Evolutionary conservation across 35 echinoderm and acorn worm genomes (phyloP).

Genomic region (Strongylocentrotus purpuratus): DNA sequence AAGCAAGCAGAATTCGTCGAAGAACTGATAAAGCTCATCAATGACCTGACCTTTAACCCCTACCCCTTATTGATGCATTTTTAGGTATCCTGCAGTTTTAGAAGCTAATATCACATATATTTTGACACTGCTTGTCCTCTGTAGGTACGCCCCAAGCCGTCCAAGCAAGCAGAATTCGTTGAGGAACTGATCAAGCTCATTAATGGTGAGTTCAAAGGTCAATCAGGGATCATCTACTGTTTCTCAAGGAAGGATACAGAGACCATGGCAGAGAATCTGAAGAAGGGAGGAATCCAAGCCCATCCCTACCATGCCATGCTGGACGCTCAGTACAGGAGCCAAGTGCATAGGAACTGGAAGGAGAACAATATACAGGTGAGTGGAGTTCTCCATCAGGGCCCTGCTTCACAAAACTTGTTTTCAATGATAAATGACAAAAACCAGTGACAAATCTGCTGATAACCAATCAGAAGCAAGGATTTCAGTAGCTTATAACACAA

Average conservation of each 20-base stretch:
- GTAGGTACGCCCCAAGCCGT: slow-evolving; percentile 72
- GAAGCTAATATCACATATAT: no score
- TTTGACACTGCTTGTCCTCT: background rate
- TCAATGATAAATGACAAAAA: no score
- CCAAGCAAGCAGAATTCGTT: slow-evolving; percentile 53
- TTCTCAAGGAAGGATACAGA: slow-evolving; percentile 86
- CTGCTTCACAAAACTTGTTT: no score
- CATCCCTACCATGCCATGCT: slow-evolving; percentile 83
- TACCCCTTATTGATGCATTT: no score
- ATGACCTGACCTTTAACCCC: no score
- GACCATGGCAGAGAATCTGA: slow-evolving; percentile 60
- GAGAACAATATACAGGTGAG: slow-evolving; percentile 69
- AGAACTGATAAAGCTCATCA: slow-evolving; percentile 65
- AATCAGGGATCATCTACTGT: slow-evolving; percentile 97
- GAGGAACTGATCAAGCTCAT: slow-evolving; percentile 70
- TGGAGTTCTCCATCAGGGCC: background rate
- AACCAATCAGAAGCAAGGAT: no score
- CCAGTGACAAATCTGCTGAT: no score
- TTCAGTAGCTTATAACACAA: no score
- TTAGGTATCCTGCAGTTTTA: no score
- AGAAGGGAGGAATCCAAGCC: slow-evolving; percentile 56
- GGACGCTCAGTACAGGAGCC: slow-evolving; percentile 59
- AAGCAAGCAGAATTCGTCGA: slow-evolving; percentile 52
- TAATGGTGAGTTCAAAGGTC: slow-evolving; percentile 68
- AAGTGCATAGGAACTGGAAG: slow-evolving; percentile 80